Percentiles rank a stretch among this genome's conserved stretches.
Conservation (phyloP, 2,888 invertebrate genomes). For the Serrognathus titanus region DNA sequence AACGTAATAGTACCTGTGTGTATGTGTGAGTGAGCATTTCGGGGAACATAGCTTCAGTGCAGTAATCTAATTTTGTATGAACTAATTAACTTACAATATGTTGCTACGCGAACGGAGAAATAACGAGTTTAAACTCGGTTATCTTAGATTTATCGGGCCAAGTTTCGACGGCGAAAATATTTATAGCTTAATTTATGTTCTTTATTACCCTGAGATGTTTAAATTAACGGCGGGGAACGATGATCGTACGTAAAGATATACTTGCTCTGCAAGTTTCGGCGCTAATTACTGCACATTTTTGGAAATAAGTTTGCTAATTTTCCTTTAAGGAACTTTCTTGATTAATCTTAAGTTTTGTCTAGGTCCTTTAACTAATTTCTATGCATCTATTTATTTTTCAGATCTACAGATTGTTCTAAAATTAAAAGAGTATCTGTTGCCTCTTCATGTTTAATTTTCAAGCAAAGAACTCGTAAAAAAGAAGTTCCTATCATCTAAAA, state of each 20-base stretch:
- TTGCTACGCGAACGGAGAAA: neutral
- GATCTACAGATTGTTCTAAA: no score
- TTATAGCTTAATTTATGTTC: constrained; percentile 46
- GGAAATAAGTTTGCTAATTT: no score
- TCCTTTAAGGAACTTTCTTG: no score
- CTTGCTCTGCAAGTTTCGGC: neutral
- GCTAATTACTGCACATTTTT: neutral
- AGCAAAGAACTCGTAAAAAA: no score
- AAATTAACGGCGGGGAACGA: constrained; percentile 34
- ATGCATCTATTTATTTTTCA: neutral
- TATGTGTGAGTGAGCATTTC: no score
- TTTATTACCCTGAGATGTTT: constrained; percentile 41
- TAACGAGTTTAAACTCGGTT: constrained; percentile 23
- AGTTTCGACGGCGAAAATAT: constrained; percentile 46
- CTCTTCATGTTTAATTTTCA: no score
- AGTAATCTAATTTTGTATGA: neutral
- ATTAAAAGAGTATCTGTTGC: no score
- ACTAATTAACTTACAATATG: constrained; percentile 21
- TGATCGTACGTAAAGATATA: constrained; percentile 22
- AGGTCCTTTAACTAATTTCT: neutral
- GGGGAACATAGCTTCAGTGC: no score
- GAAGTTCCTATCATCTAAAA: no score
- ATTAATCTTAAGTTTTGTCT: no score
- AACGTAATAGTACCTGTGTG: no score
- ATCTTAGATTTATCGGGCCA: constrained; percentile 41